Percentiles rank a stretch among this genome's conserved stretches.
Evolutionary conservation across 2,113 vertebrate species (phyloP).

Genomic region (Phalacrocorax pelagicus): DNA sequence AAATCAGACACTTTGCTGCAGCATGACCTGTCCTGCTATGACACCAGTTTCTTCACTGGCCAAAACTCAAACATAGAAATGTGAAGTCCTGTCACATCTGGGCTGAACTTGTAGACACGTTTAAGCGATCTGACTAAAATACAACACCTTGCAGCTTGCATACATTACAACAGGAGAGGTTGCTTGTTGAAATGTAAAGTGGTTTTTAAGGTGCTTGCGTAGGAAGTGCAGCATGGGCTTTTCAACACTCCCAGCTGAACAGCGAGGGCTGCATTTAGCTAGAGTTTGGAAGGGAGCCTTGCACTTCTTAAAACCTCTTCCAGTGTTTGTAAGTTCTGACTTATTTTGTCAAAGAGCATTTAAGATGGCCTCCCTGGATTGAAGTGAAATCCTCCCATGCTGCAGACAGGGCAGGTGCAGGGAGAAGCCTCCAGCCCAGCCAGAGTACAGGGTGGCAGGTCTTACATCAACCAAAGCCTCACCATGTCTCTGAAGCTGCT

Average conservation of each 20-base stretch:
- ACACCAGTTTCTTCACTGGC: not conserved
- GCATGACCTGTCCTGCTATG: not conserved
- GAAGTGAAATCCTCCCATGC: not conserved
- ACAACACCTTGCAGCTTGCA: not conserved
- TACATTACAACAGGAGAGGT: not conserved
- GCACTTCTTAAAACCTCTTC: not conserved
- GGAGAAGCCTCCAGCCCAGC: not conserved
- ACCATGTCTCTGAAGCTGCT: not conserved
- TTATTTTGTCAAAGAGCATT: not conserved
- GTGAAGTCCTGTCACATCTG: not conserved
- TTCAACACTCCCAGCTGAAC: not conserved
- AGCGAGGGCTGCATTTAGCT: not conserved
- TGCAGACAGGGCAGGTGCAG: slow-evolving; percentile 6
- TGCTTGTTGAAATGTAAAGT: not conserved
- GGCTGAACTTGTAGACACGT: not conserved
- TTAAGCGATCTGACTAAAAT: not conserved
- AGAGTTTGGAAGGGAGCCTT: not conserved
- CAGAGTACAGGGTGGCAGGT: not conserved
- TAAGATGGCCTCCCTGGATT: not conserved
- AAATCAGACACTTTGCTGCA: not conserved
- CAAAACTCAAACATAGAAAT: not conserved
- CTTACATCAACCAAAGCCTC: not conserved
- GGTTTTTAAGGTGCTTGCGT: not conserved
- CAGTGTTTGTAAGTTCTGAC: not conserved
- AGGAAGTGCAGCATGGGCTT: not conserved